A percentile compares a stretch with the other conserved stretches of the same genome.
Evolutionary conservation across 1,140 invertebrate species (phyloP).

Genomic region (Conopomorpha cramerella): DNA sequence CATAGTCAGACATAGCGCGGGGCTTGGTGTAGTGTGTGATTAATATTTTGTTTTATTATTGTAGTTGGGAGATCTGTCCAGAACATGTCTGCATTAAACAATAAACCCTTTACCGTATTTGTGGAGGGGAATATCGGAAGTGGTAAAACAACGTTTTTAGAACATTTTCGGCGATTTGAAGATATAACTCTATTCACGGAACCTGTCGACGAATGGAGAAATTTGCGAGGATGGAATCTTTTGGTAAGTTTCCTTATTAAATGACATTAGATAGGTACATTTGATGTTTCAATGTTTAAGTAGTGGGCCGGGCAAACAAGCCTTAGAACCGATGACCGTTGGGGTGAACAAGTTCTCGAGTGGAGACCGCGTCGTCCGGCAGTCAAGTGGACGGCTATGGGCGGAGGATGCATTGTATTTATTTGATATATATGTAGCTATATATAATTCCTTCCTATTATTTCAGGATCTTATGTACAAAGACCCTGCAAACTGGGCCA

Average conservation of each 20-base stretch:
- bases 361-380: too few species aligned
- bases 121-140: conserved; percentile 94
- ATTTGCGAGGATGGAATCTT: conserved; percentile 82
- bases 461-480: conserved; percentile 83
- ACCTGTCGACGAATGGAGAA: conserved; percentile 83
- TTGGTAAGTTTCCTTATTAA: too few species aligned
- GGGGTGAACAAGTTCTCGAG: too few species aligned
- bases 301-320: too few species aligned
- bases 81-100: conserved; percentile 27
- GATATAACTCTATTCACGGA: conserved; percentile 66
- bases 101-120: conserved; percentile 74
- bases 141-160: conserved; percentile 89
- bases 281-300: too few species aligned
- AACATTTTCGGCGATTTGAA: conserved; percentile 76
- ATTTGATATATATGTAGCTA: conserved; percentile 1
- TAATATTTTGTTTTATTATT: conserved; percentile 4
- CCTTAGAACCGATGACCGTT: too few species aligned
- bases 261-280: too few species aligned
- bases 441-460: conserved; percentile 7
- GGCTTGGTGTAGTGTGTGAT: neutral
- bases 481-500: conserved; percentile 77
- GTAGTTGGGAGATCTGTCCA: conserved; percentile 11
- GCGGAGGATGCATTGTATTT: too few species aligned
- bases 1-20: neutral
- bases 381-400: too few species aligned